phyloP scores from a whole-genome alignment of 1,140 invertebrate species.

The Chrysomallon squamiferum region DNA sequence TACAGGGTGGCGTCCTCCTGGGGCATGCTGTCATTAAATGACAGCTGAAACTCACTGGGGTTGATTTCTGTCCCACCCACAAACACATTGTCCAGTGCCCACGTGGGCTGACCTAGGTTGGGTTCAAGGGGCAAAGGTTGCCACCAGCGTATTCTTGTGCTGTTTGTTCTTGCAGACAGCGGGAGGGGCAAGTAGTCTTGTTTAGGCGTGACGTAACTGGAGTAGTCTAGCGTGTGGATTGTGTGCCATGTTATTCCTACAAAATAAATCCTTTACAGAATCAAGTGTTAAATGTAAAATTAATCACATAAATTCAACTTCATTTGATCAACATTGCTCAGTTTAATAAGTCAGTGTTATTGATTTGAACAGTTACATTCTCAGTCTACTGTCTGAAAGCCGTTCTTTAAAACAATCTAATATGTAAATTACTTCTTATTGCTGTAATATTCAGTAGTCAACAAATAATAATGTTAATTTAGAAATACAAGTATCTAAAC shows the following conservation, averaged over 20 bases:
- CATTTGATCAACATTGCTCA: no score
- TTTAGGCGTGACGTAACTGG: slow-evolving; percentile 48
- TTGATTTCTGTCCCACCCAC: slow-evolving; percentile 65
- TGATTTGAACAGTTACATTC: no score
- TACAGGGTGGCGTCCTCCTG: slow-evolving; percentile 42
- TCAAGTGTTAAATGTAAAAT: no score
- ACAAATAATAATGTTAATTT: no score
- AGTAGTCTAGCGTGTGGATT: slow-evolving; percentile 60
- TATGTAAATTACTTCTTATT: no score
- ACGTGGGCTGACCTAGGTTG: slow-evolving; percentile 49
- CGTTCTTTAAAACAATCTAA: no score
- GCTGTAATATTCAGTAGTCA: neutral
- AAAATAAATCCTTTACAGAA: no score
- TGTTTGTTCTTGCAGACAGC: slow-evolving; percentile 48
- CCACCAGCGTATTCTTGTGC: slow-evolving; percentile 61
- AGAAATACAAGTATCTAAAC: neutral
- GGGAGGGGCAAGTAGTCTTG: slow-evolving; percentile 62
- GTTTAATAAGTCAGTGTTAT: no score
- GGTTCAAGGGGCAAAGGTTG: slow-evolving; percentile 42
- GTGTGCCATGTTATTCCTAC: slow-evolving; percentile 63
- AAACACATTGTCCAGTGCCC: slow-evolving; percentile 64
- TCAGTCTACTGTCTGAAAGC: no score
- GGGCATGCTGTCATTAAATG: slow-evolving; percentile 50
- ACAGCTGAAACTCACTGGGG: slow-evolving; percentile 57
- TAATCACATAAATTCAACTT: no score